phyloP scores from a whole-genome alignment of 2,797 vertebrate species.

The Rousettus madagascariensis region DNA sequence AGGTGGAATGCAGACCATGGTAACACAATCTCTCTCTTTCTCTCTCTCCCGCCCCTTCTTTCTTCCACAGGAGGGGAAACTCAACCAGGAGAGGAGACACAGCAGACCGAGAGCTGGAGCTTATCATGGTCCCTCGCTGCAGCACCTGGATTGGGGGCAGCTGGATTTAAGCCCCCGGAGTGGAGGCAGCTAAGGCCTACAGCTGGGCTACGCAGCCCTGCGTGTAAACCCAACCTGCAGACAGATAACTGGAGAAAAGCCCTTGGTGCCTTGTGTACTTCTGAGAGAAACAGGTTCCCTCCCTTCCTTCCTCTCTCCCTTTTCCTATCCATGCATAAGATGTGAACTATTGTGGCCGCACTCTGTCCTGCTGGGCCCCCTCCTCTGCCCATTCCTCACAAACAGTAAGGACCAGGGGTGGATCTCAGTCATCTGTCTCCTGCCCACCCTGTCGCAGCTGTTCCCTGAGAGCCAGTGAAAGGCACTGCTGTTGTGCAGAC shows the following conservation, averaged over 20 bases:
- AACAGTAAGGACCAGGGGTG: background rate
- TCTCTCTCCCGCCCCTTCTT: background rate
- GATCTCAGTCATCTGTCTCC: background rate
- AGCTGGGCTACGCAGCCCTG: background rate
- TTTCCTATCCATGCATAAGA: background rate
- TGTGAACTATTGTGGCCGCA: background rate
- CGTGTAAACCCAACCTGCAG: background rate
- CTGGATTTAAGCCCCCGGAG: background rate
- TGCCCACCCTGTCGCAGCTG: slow-evolving; percentile 6
- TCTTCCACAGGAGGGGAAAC: background rate
- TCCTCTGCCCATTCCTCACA: background rate
- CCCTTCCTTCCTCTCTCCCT: background rate
- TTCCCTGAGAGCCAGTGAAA: slow-evolving; percentile 35
- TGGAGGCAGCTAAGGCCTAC: background rate
- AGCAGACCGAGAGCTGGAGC: background rate
- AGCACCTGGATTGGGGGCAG: background rate
- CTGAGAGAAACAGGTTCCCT: background rate
- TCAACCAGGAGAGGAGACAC: background rate
- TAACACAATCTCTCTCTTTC: background rate
- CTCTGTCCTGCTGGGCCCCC: background rate
- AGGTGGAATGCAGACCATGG: background rate
- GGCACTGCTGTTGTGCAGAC: background rate
- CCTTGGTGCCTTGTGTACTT: background rate
- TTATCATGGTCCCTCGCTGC: accelerated
- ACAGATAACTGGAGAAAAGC: background rate